These are phyloP conservation scores for Rhagophthalmus giganteus DNA, from an alignment of 2,888 invertebrate species.

Conservation along the genomic window DNA sequence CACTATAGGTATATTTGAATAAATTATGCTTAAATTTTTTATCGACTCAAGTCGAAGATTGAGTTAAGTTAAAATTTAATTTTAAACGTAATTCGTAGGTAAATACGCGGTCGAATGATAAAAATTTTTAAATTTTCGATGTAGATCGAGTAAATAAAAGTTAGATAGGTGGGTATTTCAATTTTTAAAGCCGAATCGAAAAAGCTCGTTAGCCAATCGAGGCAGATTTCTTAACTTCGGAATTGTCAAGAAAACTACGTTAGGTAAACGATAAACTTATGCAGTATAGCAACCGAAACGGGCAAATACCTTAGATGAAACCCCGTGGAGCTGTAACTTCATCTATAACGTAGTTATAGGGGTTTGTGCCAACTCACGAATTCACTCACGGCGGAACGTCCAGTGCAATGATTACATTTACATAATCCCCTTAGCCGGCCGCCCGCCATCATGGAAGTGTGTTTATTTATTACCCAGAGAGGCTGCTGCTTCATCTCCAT, in stretches of 20 bases:
- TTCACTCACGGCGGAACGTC: constrained; percentile 41
- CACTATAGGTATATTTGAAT: no score
- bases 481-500: constrained; percentile 32
- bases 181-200: constrained; percentile 6
- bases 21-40: no score
- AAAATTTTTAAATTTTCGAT: constrained; percentile 1
- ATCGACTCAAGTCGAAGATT: no score
- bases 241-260: constrained; percentile 27
- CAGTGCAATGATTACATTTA: constrained; percentile 52
- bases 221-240: constrained; percentile 11
- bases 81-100: no score
- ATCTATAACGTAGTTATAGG: constrained; percentile 46
- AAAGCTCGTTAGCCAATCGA: constrained; percentile 5
- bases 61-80: no score
- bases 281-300: constrained; percentile 27
- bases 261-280: constrained; percentile 29
- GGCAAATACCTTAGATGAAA: constrained; percentile 32
- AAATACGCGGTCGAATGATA: no score
- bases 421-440: constrained; percentile 50
- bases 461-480: constrained; percentile 46
- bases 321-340: constrained; percentile 40
- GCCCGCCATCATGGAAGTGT: constrained; percentile 48
- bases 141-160: constrained; percentile 1
- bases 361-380: constrained; percentile 43
- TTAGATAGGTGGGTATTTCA: no score